Evolutionary conservation across 1,140 invertebrate species (phyloP).

Genomic region (Gryllus bimaculatus): DNA sequence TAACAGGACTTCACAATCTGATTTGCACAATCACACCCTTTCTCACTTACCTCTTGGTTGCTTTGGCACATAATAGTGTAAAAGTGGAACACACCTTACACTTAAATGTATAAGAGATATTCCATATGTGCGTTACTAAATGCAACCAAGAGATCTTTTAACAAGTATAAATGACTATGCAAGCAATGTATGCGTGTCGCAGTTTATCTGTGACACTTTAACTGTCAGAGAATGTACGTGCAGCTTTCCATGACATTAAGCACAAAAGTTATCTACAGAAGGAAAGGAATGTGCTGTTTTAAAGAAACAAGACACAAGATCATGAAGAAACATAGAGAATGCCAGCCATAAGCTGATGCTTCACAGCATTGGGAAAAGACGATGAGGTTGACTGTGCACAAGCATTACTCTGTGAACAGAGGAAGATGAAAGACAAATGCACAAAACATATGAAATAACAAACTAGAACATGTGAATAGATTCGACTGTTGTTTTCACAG

Average conservation of each 20-base stretch:
- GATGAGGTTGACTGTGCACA: neutral
- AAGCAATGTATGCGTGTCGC: neutral
- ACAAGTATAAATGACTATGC: neutral
- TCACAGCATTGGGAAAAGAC: slow-evolving; percentile 1
- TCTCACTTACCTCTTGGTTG: neutral
- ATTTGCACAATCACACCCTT: neutral
- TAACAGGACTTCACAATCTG: neutral
- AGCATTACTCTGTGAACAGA: slow-evolving; percentile 4
- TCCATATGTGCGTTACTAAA: neutral
- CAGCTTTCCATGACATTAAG: neutral
- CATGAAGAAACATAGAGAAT: neutral
- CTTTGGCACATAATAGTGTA: neutral
- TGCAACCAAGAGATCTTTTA: neutral
- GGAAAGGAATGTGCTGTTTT: neutral
- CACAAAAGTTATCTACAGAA: neutral
- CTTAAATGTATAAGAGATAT: neutral
- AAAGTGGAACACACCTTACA: neutral
- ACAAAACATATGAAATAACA: neutral
- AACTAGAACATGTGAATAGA: neutral
- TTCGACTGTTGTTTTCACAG: neutral
- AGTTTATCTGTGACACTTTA: neutral
- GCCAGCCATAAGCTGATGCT: neutral
- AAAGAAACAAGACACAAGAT: neutral
- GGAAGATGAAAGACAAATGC: neutral
- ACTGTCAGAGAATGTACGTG: neutral